Base-by-base conservation (phyloP, 2,797 vertebrate genomes). In the Microhierax caerulescens region DNA sequence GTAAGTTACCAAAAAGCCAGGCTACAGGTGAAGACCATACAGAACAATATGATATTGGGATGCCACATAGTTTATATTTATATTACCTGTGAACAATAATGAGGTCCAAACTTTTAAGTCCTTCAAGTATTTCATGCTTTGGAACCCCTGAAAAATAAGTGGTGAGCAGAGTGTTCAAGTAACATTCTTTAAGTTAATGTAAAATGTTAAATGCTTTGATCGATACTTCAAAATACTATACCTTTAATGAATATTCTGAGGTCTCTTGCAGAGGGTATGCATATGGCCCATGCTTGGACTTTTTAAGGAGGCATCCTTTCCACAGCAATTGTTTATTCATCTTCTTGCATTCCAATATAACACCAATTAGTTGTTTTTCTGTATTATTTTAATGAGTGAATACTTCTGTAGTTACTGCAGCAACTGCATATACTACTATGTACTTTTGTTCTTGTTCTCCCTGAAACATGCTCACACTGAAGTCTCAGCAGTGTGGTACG, bases 141-240 rank as follows among this genome's bases (percentile, higher is more conserved):
- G 47, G 27, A 88, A 88, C 14, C 34, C 32, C 88, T 96, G 88
- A 78, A 95, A 96, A 91, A 80, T 18, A 90, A 74, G 20, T 7
- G 2, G 2, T 24, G 60, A 79, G 79, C 15, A 73, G 23, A 82
- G 25, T 50, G 60, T 60, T 88, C 34, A 70, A 84, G 28, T 37
- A 67, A 15, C 1, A 36, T 37, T 64, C 30, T 77, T 85, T 45
- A 7, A 45, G 5, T 3, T 68, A 84, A 64, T 39, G 28, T 14
- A 81, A 93, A 83, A 74, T 65, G 8, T 53, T 68, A 74, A 91
- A 93, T 34, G 34, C 18, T 93, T 93, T 68, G 50, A 88, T 53
- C 28, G 68, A 39, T 81, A 81, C 21, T 92, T 90, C 24, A 81
- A 83, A 91, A 83, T 72, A 95, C 87, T 34, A 2, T 97, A 96